Base-by-base conservation (phyloP, 2,888 invertebrate species). In the Limnephilus auricula region DNA sequence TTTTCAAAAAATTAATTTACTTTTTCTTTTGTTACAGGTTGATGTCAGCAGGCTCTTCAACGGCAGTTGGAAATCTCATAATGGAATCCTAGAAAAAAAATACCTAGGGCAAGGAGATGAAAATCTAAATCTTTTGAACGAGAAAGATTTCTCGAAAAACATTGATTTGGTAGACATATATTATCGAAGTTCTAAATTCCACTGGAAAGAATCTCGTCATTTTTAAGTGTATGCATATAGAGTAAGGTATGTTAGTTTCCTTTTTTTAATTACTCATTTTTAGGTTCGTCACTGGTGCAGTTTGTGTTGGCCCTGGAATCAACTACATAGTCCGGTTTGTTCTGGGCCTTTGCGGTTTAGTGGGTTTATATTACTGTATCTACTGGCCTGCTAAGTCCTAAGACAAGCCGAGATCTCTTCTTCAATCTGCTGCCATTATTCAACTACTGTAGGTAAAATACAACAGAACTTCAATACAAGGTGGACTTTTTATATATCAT, bases 321-420 rank as follows among this genome's bases (percentile, higher is more conserved):
- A 45, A 31, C 85, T 3, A 5, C 30, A 32, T 45, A 92, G 84
- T 94, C 94, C 93, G 93, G 93, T 94, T 93, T 95, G 94, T 96
- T 96, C 95, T 96, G 97, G 97, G 97, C 96, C 97, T 97, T 97
- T 96, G 97, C 96, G 97, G 97, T 96, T 97, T 96, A 96, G 96
- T 96, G 96, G 96, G 96, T 96, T 94, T 94, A 96, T 96, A 94
- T 93, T 92, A 94, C 93, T 92, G 40, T 95, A 95, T 96, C 97
- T 97, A 97, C 97, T 97, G 97, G 97, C 97, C 97, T 97, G 97
- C 97, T 97, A 97, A 97, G 97, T 97, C 97, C 97, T 97, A 97
- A 97, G 97, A 96, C 96, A 95, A 96, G 96, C 95, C 94, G 93
- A 94, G 94, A 94, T 31, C 25, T 83, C 31, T 12, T 89, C 93